Base-by-base conservation (phyloP, 2,888 invertebrate genomes). In the Carcina quercana region DNA sequence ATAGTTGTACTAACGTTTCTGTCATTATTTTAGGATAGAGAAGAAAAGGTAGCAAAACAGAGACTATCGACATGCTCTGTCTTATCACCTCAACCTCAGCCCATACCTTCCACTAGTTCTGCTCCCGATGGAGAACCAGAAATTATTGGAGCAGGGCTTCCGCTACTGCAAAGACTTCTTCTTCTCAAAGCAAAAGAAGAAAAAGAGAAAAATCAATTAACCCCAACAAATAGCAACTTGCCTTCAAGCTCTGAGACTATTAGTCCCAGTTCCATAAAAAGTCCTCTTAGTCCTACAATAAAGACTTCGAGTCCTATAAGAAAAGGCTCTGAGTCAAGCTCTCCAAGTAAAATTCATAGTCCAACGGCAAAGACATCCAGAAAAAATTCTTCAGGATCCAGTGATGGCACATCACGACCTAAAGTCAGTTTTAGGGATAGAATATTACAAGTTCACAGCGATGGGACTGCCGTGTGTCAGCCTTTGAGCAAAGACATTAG, bases 171-270 rank as follows among this genome's bases (percentile, higher is more conserved):
- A 66, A 85, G 93, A 43, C 83, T 94, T 38, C 82, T 92, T 13
- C 75, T 92, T 41, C 79, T 93, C 27, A 93, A 93, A 79, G 89
- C 91, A 15, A 92, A 91, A 71, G 90, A 90, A 66, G 93, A 92
- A 46, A 78, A 82, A 40, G 87, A 87, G 28, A 69, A 82, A 34
- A 80, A 78, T 45, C 79, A 79, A 47, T 47, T 83, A 1, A 80
- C 80, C 3, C 76, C 78, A 3, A 59, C 70, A 6, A 65, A 52
- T 12, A 83, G 82, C 40, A 83, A 84, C 34, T 76, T 72, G 45
- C 76, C 78, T n/a, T 85, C 85, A 7, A 84, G 84, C 34, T 82
- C 84, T 1, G 84, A 84, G 35, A 85, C 85, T 0, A 84, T 85
- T 7, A 84, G 84, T 25, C 84, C 85, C 10, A 79, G 72, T 37